Evolutionary conservation across 2,888 invertebrate genomes (phyloP).

Genomic region (Pycnomerus fuliginosus): DNA sequence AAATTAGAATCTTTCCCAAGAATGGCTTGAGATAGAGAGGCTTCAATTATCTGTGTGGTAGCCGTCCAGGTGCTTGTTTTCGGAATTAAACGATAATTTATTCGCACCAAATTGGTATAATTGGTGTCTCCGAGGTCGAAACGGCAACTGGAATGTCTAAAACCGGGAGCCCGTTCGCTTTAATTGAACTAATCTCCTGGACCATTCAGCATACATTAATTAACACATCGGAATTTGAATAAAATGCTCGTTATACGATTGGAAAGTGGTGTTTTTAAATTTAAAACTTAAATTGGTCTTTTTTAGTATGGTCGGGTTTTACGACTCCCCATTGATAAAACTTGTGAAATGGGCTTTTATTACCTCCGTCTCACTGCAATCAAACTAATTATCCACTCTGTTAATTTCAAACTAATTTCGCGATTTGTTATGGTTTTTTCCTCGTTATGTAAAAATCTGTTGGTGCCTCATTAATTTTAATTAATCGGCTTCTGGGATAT

Average conservation of each 20-base stretch:
- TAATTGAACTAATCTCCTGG: conserved; percentile 51
- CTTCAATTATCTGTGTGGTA: conserved; percentile 32
- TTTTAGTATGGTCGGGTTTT: conserved; percentile 26
- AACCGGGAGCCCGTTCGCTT: conserved; percentile 51
- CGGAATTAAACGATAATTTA: conserved; percentile 48
- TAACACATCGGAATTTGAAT: conserved; percentile 54
- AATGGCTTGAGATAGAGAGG: too few species aligned
- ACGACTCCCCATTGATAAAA: conserved; percentile 35
- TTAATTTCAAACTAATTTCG: conserved; percentile 38
- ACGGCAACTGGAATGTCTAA: conserved; percentile 47
- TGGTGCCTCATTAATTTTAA: conserved; percentile 21
- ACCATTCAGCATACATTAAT: conserved; percentile 50
- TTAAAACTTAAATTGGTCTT: conserved; percentile 33
- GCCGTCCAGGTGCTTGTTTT: conserved; percentile 47
- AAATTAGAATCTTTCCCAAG: too few species aligned
- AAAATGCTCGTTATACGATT: conserved; percentile 52
- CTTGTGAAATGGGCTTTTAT: conserved; percentile 31
- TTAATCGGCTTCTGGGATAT: conserved; percentile 20
- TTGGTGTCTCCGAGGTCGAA: conserved; percentile 47
- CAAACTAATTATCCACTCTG: conserved; percentile 29
- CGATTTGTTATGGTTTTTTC: conserved; percentile 27
- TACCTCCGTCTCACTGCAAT: conserved; percentile 23
- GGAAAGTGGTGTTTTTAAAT: conserved; percentile 46
- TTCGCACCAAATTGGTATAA: conserved; percentile 49
- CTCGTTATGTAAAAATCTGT: conserved; percentile 18